These are phyloP conservation scores for Lasioglossum figueresi DNA, from an alignment of 2,888 invertebrate species.

Conservation along the genomic window DNA sequence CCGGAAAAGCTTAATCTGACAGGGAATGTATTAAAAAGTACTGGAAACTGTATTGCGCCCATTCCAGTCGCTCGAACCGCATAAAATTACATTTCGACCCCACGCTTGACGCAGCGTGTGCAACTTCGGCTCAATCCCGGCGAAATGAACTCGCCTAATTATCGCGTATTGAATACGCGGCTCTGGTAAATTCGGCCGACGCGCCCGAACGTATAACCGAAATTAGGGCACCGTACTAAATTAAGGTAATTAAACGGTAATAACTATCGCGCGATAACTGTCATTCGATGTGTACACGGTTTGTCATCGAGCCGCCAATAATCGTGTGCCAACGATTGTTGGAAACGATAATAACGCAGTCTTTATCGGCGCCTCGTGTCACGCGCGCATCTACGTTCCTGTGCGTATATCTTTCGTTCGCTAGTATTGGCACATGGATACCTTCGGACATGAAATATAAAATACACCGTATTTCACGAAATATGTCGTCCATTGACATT, in stretches of 20 bases:
- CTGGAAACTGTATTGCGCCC: background rate
- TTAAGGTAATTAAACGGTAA: conserved; percentile 61
- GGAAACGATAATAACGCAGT: conserved; percentile 28
- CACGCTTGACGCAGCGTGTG: background rate
- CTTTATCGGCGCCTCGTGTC: conserved; percentile 20
- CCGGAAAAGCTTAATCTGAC: background rate
- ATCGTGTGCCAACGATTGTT: conserved; percentile 26
- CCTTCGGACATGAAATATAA: background rate
- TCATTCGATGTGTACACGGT: conserved; percentile 47
- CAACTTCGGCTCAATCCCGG: background rate
- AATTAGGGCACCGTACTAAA: conserved; percentile 53
- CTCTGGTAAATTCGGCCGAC: conserved; percentile 26
- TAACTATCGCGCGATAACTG: conserved; percentile 56
- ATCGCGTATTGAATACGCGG: conserved; percentile 47
- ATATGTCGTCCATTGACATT: conserved; percentile 1
- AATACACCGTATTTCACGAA: background rate
- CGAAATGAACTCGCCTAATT: conserved; percentile 44
- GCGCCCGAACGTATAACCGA: conserved; percentile 43
- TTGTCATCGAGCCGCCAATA: conserved; percentile 55
- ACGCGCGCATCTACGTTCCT: background rate
- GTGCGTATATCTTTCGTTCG: background rate
- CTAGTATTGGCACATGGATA: background rate
- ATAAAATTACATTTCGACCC: background rate
- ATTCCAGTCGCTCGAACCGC: background rate
- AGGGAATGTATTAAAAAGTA: background rate